phyloP scores from a whole-genome alignment of 92 coral and sea anemone species.

The Phenganax marumi region DNA sequence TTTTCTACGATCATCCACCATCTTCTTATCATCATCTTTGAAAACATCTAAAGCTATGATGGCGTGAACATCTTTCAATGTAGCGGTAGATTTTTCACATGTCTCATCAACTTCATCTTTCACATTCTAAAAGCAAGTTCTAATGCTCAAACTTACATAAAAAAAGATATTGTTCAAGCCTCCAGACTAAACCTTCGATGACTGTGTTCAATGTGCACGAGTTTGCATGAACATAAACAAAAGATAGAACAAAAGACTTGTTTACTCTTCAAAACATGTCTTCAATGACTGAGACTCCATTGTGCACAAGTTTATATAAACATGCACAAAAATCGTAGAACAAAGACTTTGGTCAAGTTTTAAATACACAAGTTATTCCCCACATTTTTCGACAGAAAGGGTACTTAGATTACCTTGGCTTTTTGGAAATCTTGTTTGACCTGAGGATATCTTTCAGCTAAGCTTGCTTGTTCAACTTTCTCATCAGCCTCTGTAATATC shows the following conservation, averaged over 20 bases:
- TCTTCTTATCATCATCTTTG: constrained; percentile 15
- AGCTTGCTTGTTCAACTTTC: not conserved
- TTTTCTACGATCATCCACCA: constrained; percentile 9
- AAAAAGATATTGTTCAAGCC: not conserved
- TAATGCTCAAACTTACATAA: not conserved
- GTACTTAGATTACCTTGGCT: constrained; percentile 4
- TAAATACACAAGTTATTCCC: too few relatives aligned
- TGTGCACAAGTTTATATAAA: too few relatives aligned
- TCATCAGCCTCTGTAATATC: constrained; percentile 4
- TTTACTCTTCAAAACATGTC: too few relatives aligned
- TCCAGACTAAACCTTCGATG: too few relatives aligned
- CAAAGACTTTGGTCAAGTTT: too few relatives aligned
- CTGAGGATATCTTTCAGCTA: constrained; percentile 20
- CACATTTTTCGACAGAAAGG: not conserved
- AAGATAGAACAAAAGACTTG: too few relatives aligned
- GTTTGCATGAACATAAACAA: too few relatives aligned
- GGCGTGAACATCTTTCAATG: constrained; percentile 25
- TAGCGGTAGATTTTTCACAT: constrained; percentile 1
- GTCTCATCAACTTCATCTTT: constrained; percentile 22
- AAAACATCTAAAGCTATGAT: constrained; percentile 24
- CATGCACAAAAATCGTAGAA: too few relatives aligned
- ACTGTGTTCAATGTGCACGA: too few relatives aligned
- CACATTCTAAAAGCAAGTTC: not conserved
- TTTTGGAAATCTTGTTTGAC: constrained; percentile 37
- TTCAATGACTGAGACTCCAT: too few relatives aligned